phyloP scores from a whole-genome alignment of 2,888 invertebrate genomes.

The Apeira syringaria region DNA sequence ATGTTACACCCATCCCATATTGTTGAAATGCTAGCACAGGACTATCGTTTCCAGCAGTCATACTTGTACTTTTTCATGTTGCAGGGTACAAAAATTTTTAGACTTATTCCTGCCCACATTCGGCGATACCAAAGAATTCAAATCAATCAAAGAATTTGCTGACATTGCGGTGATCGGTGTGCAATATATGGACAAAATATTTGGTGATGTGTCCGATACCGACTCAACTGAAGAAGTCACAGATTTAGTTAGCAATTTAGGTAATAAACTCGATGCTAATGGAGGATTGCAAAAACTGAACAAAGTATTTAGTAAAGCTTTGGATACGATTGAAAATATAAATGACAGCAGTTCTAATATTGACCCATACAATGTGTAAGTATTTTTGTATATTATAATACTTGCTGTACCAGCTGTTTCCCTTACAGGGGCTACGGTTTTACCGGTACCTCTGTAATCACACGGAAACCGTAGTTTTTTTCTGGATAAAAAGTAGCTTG shows the following conservation, averaged over 20 bases:
- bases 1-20: too few species aligned
- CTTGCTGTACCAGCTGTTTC: too few species aligned
- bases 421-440: too few species aligned
- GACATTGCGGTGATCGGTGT: slow-evolving; percentile 50
- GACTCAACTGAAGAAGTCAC: slow-evolving; percentile 28
- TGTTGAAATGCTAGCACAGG: too few species aligned
- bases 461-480: too few species aligned
- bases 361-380: slow-evolving; percentile 68
- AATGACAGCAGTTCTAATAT: slow-evolving; percentile 36
- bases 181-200: slow-evolving; percentile 56
- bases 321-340: slow-evolving; percentile 41
- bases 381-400: slow-evolving; percentile 19
- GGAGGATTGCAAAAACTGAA: slow-evolving; percentile 35
- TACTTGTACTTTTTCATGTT: slow-evolving; percentile 9
- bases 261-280: slow-evolving; percentile 20
- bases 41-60: too few species aligned
- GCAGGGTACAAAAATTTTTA: slow-evolving; percentile 61
- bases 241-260: slow-evolving; percentile 25
- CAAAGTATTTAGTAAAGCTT: slow-evolving; percentile 47
- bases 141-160: slow-evolving; percentile 51
- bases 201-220: slow-evolving; percentile 33
- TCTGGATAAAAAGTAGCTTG: too few species aligned
- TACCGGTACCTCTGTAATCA: too few species aligned
- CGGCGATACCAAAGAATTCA: slow-evolving; percentile 61
- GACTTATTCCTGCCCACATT: slow-evolving; percentile 67